These are phyloP conservation scores for Macropodus opercularis DNA, from an alignment of 2,797 vertebrate species.

Conservation along the genomic window DNA sequence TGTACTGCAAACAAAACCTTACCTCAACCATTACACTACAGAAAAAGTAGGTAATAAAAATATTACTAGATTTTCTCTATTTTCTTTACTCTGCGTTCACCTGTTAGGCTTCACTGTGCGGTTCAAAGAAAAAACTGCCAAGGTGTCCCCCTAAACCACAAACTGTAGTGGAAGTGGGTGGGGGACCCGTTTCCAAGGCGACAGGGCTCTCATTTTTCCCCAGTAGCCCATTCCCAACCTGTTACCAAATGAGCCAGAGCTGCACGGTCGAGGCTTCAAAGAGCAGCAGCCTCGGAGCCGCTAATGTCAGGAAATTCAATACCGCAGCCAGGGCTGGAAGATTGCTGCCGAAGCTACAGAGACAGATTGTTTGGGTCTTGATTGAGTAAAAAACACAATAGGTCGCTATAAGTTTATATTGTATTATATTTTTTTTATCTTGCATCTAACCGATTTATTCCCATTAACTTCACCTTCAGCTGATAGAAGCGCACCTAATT, in stretches of 20 bases:
- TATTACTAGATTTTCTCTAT: no score
- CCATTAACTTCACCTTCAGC: conserved; percentile 36
- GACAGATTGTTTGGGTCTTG: conserved; percentile 36
- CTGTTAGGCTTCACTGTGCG: conserved; percentile 29
- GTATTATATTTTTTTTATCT: no score
- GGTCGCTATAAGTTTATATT: not conserved
- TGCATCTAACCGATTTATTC: conserved; percentile 34
- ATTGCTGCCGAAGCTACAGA: conserved; percentile 53
- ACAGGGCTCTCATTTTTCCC: conserved; percentile 92
- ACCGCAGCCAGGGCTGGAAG: conserved; percentile 65
- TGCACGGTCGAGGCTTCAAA: conserved; percentile 82
- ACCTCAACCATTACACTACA: not conserved
- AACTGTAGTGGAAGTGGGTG: conserved; percentile 76
- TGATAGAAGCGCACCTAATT: conserved; percentile 55
- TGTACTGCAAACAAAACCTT: not conserved
- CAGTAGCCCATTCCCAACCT: conserved; percentile 92
- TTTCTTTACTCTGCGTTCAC: conserved; percentile 24
- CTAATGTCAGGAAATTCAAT: conserved; percentile 90
- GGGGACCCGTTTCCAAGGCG: conserved; percentile 84
- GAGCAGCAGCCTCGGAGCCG: conserved; percentile 76
- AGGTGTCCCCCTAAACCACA: conserved; percentile 79
- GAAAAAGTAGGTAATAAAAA: no score
- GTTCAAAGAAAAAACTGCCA: conserved; percentile 45
- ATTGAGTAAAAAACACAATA: conserved; percentile 15
- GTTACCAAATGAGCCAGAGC: conserved; percentile 91